Evolutionary conservation across 2,113 vertebrate genomes (phyloP).

Genomic region (Tachysurus fulvidraco): DNA sequence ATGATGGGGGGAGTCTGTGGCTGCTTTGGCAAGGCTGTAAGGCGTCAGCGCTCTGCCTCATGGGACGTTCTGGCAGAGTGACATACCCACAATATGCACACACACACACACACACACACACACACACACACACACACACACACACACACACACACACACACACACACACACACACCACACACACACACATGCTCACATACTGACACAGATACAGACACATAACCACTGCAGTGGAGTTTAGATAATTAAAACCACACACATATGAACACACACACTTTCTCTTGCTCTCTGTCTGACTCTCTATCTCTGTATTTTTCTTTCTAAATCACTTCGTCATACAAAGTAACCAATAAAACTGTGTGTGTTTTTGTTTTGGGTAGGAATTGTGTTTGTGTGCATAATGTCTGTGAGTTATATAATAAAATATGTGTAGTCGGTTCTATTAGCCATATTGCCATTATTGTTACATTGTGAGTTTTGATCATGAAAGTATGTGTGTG

Average conservation of each 20-base stretch:
- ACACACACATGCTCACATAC: conserved; percentile 51
- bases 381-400: conserved; percentile 1
- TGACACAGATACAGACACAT: conserved; percentile 46
- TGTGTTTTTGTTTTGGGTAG: conserved; percentile 11
- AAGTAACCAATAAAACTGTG: conserved; percentile 10
- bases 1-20: conserved; percentile 54
- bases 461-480: not conserved
- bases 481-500: not conserved
- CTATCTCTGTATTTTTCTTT: not conserved
- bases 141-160: conserved; percentile 51
- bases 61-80: conserved; percentile 59
- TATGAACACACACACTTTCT: conserved; percentile 7
- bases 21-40: conserved; percentile 58
- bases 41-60: conserved; percentile 60
- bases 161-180: conserved; percentile 45
- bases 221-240: conserved; percentile 47
- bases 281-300: not conserved
- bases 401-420: not conserved
- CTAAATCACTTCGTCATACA: conserved; percentile 23
- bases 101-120: conserved; percentile 39
- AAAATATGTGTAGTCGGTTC: not conserved
- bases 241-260: conserved; percentile 59
- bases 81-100: conserved; percentile 53
- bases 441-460: not conserved
- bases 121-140: conserved; percentile 48